Evolutionary conservation across 2,113 vertebrate species (phyloP).

Genomic region (Pterocles burchelli): DNA sequence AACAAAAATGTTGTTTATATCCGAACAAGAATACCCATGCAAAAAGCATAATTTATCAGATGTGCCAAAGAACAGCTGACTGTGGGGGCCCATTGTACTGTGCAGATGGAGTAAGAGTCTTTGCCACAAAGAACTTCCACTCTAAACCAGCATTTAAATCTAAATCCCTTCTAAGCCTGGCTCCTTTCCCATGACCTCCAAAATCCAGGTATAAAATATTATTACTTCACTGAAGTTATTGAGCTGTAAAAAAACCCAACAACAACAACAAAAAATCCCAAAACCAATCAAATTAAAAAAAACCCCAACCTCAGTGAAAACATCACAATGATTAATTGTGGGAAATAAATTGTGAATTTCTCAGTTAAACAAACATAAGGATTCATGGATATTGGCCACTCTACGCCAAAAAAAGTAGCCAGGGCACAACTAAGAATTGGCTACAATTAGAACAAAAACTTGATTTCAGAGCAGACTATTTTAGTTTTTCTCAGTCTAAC

Average conservation of each 20-base stretch:
- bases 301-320: not conserved
- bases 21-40: not conserved
- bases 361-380: not conserved
- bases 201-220: not conserved
- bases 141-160: conserved; percentile 1
- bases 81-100: not conserved
- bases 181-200: conserved; percentile 17
- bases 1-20: not conserved
- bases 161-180: conserved; percentile 23
- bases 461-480: not conserved
- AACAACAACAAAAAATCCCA: not conserved
- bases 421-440: not conserved
- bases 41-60: not conserved
- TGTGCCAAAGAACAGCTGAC: not conserved
- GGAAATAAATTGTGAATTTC: not conserved
- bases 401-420: not conserved
- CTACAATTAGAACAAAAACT: conserved; percentile 12
- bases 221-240: not conserved
- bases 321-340: not conserved
- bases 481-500: not conserved
- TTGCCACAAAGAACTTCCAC: not conserved
- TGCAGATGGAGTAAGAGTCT: not conserved
- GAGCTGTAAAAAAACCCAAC: not conserved
- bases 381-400: not conserved
- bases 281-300: not conserved